phyloP scores from a whole-genome alignment of 1,140 invertebrate genomes.

The Bursaphelenchus mucronatus region DNA sequence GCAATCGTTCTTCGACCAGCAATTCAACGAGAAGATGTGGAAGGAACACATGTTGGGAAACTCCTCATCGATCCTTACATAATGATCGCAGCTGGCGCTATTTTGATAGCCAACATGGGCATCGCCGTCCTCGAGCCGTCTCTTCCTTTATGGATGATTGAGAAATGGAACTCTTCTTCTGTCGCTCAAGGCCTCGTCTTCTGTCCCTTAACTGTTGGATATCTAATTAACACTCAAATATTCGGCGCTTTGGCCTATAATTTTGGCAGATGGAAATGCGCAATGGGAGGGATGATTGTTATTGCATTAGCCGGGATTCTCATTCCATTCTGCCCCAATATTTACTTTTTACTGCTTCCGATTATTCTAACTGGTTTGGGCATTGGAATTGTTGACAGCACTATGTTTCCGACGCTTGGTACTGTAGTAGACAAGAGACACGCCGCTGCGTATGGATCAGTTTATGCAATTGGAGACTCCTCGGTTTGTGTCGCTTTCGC shows the following conservation, averaged over 20 bases:
- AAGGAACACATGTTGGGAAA: slow-evolving; percentile 82
- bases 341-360: slow-evolving; percentile 84
- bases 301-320: slow-evolving; percentile 73
- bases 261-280: slow-evolving; percentile 92
- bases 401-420: slow-evolving; percentile 96
- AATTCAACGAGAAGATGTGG: slow-evolving; percentile 80
- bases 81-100: slow-evolving; percentile 75
- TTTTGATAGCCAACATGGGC: slow-evolving; percentile 95
- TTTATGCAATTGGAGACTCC: slow-evolving; percentile 96
- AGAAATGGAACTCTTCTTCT: slow-evolving; percentile 83
- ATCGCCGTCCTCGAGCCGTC: slow-evolving; percentile 97
- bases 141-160: slow-evolving; percentile 95
- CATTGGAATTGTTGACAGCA: slow-evolving; percentile 74
- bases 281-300: slow-evolving; percentile 83
- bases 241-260: slow-evolving; percentile 93
- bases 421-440: slow-evolving; percentile 92
- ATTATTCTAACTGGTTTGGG: slow-evolving; percentile 97
- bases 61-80: slow-evolving; percentile 92
- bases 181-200: slow-evolving; percentile 83
- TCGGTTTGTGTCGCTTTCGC: slow-evolving; percentile 97
- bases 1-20: slow-evolving; percentile 88
- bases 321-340: slow-evolving; percentile 83
- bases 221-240: slow-evolving; percentile 93
- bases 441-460: slow-evolving; percentile 84
- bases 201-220: slow-evolving; percentile 89